Conservation (phyloP, 2,888 invertebrate species). For the Drosophila antonietae region DNA sequence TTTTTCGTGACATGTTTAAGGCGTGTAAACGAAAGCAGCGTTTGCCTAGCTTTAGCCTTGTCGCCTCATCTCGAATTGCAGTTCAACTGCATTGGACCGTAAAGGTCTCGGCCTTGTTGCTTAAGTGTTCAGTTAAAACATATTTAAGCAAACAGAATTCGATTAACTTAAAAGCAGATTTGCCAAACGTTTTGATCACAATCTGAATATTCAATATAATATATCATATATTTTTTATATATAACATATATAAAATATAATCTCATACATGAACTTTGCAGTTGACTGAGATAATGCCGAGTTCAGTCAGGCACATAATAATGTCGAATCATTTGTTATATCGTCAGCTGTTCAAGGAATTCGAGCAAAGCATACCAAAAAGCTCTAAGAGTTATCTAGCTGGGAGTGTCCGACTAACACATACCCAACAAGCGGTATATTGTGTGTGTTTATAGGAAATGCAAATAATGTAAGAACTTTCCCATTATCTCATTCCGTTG, state of each 20-base stretch:
- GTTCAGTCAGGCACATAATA: too few species aligned
- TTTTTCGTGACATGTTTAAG: not conserved
- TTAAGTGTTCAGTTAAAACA: not conserved
- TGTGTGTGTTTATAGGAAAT: too few species aligned
- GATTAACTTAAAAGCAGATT: not conserved
- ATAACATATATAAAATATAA: too few species aligned
- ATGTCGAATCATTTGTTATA: not conserved
- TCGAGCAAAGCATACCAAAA: not conserved
- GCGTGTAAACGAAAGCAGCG: constrained; percentile 19
- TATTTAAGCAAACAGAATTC: not conserved
- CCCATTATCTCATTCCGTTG: too few species aligned
- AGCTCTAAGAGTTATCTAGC: not conserved
- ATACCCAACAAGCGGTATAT: not conserved
- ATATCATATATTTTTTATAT: too few species aligned
- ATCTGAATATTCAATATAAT: too few species aligned
- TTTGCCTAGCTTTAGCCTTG: constrained; percentile 26
- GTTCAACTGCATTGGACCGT: constrained; percentile 17
- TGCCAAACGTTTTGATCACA: not conserved
- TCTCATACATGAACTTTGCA: too few species aligned
- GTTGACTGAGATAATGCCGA: too few species aligned
- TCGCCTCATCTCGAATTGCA: constrained; percentile 38
- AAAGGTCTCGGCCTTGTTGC: constrained; percentile 27
- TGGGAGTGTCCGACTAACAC: not conserved
- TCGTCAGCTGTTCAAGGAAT: not conserved
- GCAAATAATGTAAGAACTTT: too few species aligned